phyloP scores from a whole-genome alignment of 1,140 invertebrate species.

The Lepidurus packardi region DNA sequence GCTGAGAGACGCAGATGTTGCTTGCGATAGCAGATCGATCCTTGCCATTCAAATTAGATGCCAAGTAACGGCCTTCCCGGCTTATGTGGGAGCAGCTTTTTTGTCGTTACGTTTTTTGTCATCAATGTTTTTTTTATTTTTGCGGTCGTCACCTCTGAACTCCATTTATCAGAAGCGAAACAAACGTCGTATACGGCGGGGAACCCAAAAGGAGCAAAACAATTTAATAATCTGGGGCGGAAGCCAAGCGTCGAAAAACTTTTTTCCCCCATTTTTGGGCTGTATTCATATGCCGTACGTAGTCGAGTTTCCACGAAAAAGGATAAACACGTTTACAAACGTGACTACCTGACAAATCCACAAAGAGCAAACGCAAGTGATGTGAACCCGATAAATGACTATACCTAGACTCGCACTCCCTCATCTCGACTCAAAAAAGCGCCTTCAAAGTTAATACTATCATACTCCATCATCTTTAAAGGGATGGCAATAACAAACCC shows the following conservation, averaged over 20 bases:
- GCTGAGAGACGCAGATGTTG: constrained; percentile 20
- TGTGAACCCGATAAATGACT: no score
- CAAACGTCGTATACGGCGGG: not conserved
- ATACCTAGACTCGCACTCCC: no score
- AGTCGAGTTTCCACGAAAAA: no score
- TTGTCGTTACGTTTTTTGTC: not conserved
- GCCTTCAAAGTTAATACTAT: no score
- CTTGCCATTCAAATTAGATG: constrained; percentile 22
- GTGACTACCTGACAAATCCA: no score
- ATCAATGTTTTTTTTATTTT: not conserved
- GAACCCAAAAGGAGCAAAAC: not conserved
- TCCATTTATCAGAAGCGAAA: constrained; percentile 3
- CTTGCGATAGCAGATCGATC: constrained; percentile 16
- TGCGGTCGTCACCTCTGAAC: not conserved
- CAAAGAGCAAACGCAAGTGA: no score
- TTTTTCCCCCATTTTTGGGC: no score
- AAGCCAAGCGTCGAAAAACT: not conserved
- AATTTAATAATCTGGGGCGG: not conserved
- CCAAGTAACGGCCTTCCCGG: constrained; percentile 15
- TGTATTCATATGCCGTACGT: no score
- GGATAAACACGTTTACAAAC: no score
- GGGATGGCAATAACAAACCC: no score
- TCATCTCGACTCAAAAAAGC: no score
- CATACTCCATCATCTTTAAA: no score
- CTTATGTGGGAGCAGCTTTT: not conserved